Evolutionary conservation across 2,888 invertebrate species (phyloP), one percentile per base, ranked within the genome.

Genomic region (Parthenolecanium corni): DNA sequence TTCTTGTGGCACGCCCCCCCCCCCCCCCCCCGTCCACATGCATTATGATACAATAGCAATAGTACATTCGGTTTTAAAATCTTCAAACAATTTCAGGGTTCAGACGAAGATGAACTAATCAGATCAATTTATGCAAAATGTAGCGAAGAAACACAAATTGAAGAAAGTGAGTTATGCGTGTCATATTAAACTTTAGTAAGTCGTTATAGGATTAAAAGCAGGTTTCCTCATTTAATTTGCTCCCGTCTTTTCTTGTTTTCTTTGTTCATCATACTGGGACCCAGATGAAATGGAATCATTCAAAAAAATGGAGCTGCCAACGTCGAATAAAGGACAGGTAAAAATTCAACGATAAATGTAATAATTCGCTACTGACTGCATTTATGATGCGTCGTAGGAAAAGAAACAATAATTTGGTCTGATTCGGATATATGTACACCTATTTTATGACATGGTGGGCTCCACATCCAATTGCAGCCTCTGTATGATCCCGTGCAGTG

Each of bases 231-330:
- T 36, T 40, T 24, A 38, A 21, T 42, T 40, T 40, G 38, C 54
- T 16, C 40, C 23, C 23, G 38, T n/a, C n/a, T 57, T 38, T 36
- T 49, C 23, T 52, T 52, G 16, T 25, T n/a, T 5, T 4, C 9
- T 11, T 2, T 9, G 11, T n/a, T n/a, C 16, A 24, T 31, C 14
- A 24, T 58, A 51, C 51, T 38, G 31, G 57, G n/a, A n/a, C 16
- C 38, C 42, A 64, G 64, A 63, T 38, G 65, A 65, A 31, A 52
- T 65, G 53, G 64, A 65, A 46, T 46, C 44, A 24, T 65, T 65
- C 18, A 63, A 52, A 46, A 65, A 57, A 40, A 65, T 65, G 65
- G 64, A 65, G 47, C 52, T 65, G 40, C 65, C 65, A 24, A 46
- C 56, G 20, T 57, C 65, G 18, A 23, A 25, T 40, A 65, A 65